phyloP scores from a whole-genome alignment of 2,888 invertebrate genomes.

The Seira musarum region DNA sequence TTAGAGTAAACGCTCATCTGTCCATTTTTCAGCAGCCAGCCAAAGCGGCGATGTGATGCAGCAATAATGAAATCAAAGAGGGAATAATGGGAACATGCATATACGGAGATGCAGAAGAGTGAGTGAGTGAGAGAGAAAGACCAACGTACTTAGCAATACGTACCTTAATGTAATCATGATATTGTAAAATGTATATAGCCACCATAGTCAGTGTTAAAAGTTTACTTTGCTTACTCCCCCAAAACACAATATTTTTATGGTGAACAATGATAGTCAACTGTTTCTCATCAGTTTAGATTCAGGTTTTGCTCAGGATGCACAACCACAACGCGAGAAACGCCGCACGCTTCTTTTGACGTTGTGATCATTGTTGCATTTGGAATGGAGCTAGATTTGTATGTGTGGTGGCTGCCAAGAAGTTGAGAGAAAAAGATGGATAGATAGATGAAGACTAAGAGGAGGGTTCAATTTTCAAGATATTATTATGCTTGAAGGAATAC shows the following conservation, averaged over 20 bases:
- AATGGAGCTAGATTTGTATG: not conserved
- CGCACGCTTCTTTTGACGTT: conserved; percentile 4
- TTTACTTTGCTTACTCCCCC: conserved; percentile 9
- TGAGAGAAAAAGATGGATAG: conserved; percentile 11
- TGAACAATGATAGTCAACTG: conserved; percentile 58
- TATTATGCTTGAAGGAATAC: too few species aligned
- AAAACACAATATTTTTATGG: conserved; percentile 22
- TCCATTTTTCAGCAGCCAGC: conserved; percentile 10
- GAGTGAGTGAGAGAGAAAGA: too few species aligned
- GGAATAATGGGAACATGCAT: not conserved
- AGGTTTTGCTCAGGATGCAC: conserved; percentile 62
- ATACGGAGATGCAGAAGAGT: conserved; percentile 10
- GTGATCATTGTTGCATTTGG: not conserved
- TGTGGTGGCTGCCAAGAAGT: not conserved
- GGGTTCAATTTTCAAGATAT: not conserved
- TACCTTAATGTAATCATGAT: not conserved
- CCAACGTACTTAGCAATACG: not conserved
- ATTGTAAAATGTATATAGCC: not conserved
- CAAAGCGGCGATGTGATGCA: not conserved
- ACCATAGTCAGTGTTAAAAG: not conserved
- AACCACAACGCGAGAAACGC: not conserved
- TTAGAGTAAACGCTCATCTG: conserved; percentile 21
- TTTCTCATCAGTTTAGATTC: conserved; percentile 61
- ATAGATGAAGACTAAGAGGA: not conserved
- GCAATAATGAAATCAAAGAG: conserved; percentile 10